Evolutionary conservation across 2,113 vertebrate species (phyloP).

Genomic region (Microcebus jonahi): DNA sequence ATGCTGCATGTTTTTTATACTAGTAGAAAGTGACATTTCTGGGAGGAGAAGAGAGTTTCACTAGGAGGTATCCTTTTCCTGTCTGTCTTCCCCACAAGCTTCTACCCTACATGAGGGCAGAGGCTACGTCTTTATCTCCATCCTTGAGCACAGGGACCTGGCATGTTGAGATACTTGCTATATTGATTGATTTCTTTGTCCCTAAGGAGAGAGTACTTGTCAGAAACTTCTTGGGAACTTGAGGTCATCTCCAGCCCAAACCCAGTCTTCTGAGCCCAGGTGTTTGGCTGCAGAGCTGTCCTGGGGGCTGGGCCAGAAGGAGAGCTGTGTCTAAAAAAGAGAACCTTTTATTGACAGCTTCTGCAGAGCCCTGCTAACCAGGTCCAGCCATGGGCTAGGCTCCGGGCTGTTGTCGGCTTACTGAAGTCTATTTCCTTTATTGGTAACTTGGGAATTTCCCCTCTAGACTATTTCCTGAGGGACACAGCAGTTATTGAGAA

Average conservation of each 20-base stretch:
- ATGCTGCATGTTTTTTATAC: background rate
- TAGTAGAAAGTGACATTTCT: background rate
- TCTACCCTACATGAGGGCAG: background rate
- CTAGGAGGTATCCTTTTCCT: background rate
- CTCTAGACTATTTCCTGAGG: background rate
- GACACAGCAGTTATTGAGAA: background rate
- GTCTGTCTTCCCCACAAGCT: background rate
- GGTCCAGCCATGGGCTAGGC: background rate
- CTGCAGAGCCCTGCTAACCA: accelerated
- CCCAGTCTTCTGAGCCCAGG: background rate
- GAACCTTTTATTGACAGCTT: background rate
- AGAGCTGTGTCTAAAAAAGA: background rate
- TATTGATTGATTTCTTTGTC: background rate
- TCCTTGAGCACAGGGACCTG: background rate
- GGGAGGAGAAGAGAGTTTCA: background rate
- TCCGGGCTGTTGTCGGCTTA: background rate
- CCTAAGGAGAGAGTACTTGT: background rate
- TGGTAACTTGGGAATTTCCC: background rate
- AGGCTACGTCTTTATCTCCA: background rate
- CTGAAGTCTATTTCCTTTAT: background rate
- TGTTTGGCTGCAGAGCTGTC: background rate
- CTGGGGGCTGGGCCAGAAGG: background rate
- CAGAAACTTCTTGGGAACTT: background rate
- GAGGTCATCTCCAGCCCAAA: background rate
- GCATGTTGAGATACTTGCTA: background rate